phyloP scores from a whole-genome alignment of 2,888 invertebrate species.

The Lymantria dispar region DNA sequence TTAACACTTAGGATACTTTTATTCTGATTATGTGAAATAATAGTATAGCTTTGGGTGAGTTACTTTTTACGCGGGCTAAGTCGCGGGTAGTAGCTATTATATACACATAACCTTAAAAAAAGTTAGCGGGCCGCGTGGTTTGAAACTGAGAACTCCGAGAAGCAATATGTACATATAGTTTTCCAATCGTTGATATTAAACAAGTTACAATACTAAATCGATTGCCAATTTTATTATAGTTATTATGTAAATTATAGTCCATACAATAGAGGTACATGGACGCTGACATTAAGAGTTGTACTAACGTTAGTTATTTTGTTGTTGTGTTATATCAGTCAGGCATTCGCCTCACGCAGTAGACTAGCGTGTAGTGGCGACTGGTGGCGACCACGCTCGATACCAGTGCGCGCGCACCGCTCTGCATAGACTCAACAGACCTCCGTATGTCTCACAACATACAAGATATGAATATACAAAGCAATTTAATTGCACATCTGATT shows the following conservation, averaged over 20 bases:
- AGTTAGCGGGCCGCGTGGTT: too few relatives aligned
- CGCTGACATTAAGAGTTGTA: constrained; percentile 7
- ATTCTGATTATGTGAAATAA: too few relatives aligned
- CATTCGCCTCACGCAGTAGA: constrained; percentile 17
- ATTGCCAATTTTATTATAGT: neutral
- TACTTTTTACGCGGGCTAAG: too few relatives aligned
- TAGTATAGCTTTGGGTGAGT: too few relatives aligned
- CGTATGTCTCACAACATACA: constrained; percentile 11
- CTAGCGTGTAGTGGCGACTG: constrained; percentile 6
- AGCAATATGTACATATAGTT: too few relatives aligned
- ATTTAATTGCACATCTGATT: neutral
- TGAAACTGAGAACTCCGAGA: too few relatives aligned
- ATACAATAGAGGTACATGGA: neutral
- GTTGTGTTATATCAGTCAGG: constrained; percentile 11
- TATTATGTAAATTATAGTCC: neutral
- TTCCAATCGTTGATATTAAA: too few relatives aligned
- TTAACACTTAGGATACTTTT: too few relatives aligned
- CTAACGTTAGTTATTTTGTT: constrained; percentile 11
- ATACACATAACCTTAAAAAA: too few relatives aligned
- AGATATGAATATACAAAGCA: constrained; percentile 12
- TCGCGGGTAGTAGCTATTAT: too few relatives aligned
- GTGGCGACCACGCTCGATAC: constrained; percentile 33
- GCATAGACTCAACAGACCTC: constrained; percentile 32
- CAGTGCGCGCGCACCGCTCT: constrained; percentile 63
- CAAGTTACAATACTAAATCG: too few relatives aligned